phyloP scores from a whole-genome alignment of 2,113 vertebrate genomes.

The Pavo muticus region DNA sequence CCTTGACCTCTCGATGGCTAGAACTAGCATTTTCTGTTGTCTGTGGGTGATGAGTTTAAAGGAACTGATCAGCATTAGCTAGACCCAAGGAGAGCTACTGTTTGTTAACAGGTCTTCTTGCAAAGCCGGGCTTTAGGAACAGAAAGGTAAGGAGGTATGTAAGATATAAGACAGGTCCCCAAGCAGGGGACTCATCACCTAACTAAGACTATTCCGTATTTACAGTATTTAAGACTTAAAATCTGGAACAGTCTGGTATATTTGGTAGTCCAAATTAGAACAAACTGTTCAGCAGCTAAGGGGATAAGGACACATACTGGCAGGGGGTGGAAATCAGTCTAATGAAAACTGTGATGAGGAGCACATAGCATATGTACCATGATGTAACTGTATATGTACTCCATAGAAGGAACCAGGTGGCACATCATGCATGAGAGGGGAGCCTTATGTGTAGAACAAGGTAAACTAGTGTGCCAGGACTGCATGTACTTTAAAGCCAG shows the following conservation, averaged over 20 bases:
- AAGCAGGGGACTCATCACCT: not conserved
- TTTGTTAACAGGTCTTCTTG: not conserved
- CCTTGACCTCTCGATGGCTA: not conserved
- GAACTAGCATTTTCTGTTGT: not conserved
- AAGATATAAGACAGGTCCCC: not conserved
- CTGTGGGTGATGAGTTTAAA: not conserved
- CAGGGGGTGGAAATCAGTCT: not conserved
- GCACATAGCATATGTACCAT: not conserved
- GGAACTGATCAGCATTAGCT: not conserved
- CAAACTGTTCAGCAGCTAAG: not conserved
- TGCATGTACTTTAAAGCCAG: not conserved
- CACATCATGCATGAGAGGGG: not conserved
- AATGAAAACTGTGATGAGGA: not conserved
- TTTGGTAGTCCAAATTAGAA: not conserved
- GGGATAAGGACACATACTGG: not conserved
- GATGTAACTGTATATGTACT: not conserved
- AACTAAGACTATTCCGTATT: not conserved
- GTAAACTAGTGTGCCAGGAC: not conserved
- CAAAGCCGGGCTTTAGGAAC: not conserved
- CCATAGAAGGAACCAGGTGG: not conserved
- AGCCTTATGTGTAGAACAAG: not conserved
- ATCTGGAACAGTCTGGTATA: not conserved
- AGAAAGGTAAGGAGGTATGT: not conserved
- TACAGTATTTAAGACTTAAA: not conserved
- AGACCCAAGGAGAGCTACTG: not conserved